Evolutionary conservation across 92 coral and sea anemone species (phyloP), one percentile per base, ranked within the genome.

Genomic region (Parazoanthus darwini): DNA sequence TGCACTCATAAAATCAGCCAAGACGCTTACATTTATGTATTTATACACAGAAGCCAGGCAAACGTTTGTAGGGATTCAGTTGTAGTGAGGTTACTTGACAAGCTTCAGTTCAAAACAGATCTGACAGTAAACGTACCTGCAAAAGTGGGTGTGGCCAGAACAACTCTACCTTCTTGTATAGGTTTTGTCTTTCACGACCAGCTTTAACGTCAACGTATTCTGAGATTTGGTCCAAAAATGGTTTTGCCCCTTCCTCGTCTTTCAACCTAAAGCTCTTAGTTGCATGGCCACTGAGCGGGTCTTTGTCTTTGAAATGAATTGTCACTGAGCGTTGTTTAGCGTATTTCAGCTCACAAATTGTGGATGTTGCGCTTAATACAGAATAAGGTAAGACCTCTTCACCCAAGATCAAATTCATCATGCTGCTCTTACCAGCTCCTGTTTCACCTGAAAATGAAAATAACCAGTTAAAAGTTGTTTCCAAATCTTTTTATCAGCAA

Each of bases 331-430:
- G 44, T 4, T 33, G 4, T 33, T 33, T 44, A 37, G 39, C 43
- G 35, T 74, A 74, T 37, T 74, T 74, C 78, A 74, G 44, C 78
- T 74, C 42, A 39, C 42, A 39, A 39, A 39, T 39, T 4, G 73
- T n/a, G 25, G 25, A 16, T 39, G 42, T 39, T 39, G 2, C 4
- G 42, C 42, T 2, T 39, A 39, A 4, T 4, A 39, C 42, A 39
- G 42, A 39, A 39, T 74, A 74, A 37, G 78, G 78, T 25, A 74
- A 22, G 29, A 74, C 20, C 22, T 74, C 46, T 74, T 74, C 78
- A 74, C 78, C 78, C 39, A 74, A 37, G 39, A 74, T 74, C 78
- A 74, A 74, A 37, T 74, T 74, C 78, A 33, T 74, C 42, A 67
- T 20, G 26, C 73, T 67, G 73, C 73, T 67, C 22, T 67, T 67